Base-by-base conservation (phyloP, 2,888 invertebrate species). In the Stenodera caucasica region DNA sequence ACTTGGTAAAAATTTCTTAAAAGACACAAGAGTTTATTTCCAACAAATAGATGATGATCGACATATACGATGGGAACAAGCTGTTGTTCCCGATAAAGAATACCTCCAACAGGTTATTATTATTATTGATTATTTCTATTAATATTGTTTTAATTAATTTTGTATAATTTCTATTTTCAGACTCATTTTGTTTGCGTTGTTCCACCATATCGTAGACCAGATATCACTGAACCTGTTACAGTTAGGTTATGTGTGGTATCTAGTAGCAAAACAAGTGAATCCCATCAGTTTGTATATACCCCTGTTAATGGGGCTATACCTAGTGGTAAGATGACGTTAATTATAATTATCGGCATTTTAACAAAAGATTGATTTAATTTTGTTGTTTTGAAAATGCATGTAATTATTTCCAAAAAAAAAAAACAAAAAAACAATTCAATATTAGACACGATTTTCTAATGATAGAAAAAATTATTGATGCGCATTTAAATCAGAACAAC, bases 1-100 rank as follows among this genome's bases (percentile, higher is more conserved):
- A 49, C 86, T 95, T 63, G 95, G 95, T 33, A 95, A 95, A 81
- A 95, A 95, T 81, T 95, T 95, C 80, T 85, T 94, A 50, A 95
- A 95, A 82, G 95, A 95, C 81, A 93, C 94, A 6, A 86, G 89
- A 68, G 90, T 95, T 12, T 86, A 91, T 66, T 94, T 95, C 82
- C 87, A 89, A 72, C 82, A 85, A 70, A 80, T 70, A 32, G 75
- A 75, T 30, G 83, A 85, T 66, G 83, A 87, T 67, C 81, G 84
- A 62, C 81, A 84, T 75, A 78, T 84, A 69, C 80, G 84, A 45
- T 94, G 94, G 93, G 91, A 93, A 77, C 89, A 90, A 72, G 86
- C 88, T 62, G 91, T 92, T n/a, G 80, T 85, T 35, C 94, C 94
- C 0, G 92, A 94, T 77, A 94, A 94, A 78, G 94, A 94, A 80